Conservation (phyloP, 2,888 invertebrate genomes). For the Drosophila emarginata region DNA sequence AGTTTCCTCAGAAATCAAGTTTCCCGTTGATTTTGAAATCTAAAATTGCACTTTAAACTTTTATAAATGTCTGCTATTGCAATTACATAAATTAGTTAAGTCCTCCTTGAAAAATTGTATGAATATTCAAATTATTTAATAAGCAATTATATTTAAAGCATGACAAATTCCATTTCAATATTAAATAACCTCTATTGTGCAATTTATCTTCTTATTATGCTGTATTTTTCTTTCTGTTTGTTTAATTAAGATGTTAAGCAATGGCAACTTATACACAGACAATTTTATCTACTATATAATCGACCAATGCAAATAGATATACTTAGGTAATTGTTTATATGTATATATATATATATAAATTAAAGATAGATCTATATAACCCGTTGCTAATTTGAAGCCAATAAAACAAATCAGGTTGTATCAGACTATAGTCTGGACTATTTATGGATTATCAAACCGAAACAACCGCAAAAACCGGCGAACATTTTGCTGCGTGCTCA, state of each 20-base stretch:
- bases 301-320: background rate
- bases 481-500: background rate
- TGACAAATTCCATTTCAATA: background rate
- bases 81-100: background rate
- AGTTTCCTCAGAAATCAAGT: background rate
- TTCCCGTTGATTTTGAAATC: background rate
- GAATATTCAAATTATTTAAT: background rate
- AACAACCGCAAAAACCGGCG: constrained; percentile 7
- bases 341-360: background rate
- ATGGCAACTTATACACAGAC: background rate
- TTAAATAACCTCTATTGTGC: constrained; percentile 5
- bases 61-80: no score
- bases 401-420: constrained; percentile 17
- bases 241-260: constrained; percentile 1
- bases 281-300: background rate
- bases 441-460: constrained; percentile 1
- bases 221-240: background rate
- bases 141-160: constrained; percentile 2
- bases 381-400: constrained; percentile 14
- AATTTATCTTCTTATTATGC: background rate
- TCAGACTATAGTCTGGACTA: constrained; percentile 26
- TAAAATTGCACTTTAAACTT: background rate
- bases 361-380: constrained; percentile 11
- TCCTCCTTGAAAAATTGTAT: background rate
- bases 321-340: no score